Percentiles rank a stretch among this genome's conserved stretches.
Evolutionary conservation across 1,140 invertebrate genomes (phyloP).

Genomic region (Caerostris darwini): DNA sequence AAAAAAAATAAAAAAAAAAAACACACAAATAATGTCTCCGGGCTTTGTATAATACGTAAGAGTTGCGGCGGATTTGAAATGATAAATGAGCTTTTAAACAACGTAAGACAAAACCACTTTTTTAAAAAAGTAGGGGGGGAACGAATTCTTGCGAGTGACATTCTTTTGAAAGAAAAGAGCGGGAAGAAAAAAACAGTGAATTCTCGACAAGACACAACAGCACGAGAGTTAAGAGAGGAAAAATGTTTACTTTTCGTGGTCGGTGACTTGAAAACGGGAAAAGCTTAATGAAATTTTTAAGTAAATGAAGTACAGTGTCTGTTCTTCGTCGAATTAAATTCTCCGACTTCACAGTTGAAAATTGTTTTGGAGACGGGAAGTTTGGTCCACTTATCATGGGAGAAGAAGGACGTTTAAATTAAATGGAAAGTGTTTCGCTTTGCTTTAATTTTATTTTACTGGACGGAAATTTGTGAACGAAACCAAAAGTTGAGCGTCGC

Average conservation of each 20-base stretch:
- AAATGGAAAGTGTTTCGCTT: no score
- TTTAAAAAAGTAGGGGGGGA: neutral
- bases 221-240: neutral
- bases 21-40: constrained; percentile 53
- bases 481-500: neutral
- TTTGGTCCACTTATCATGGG: no score
- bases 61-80: neutral
- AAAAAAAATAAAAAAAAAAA: no score
- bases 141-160: constrained; percentile 62
- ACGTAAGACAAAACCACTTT: constrained; percentile 71
- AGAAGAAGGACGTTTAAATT: no score
- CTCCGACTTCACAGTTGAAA: constrained; percentile 26
- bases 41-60: constrained; percentile 48
- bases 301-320: constrained; percentile 41
- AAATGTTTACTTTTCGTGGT: constrained; percentile 9
- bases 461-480: neutral
- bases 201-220: neutral
- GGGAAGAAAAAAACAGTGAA: constrained; percentile 33
- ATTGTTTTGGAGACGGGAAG: constrained; percentile 2
- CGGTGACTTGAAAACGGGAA: neutral
- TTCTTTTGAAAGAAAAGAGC: neutral
- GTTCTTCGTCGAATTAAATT: constrained; percentile 28
- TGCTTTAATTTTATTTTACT: neutral
- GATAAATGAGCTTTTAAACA: constrained; percentile 75
- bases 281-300: constrained; percentile 68